Conservation (phyloP, 1,140 invertebrate species). For the Platyura marginata region DNA sequence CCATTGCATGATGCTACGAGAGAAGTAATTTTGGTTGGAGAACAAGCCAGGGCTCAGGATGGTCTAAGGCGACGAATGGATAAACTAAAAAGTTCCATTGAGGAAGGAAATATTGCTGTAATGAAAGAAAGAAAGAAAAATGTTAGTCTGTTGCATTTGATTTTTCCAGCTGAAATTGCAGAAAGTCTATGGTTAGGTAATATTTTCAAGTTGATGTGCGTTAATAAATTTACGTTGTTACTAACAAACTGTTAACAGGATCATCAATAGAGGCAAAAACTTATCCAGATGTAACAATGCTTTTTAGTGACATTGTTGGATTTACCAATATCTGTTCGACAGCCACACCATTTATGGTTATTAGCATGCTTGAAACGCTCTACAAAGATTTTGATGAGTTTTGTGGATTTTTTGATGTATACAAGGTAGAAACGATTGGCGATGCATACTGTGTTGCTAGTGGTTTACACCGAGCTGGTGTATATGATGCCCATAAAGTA, state of each 20-base stretch:
- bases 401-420: slow-evolving; percentile 78
- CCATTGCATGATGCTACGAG: slow-evolving; percentile 88
- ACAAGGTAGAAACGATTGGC: slow-evolving; percentile 91
- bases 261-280: slow-evolving; percentile 80
- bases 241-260: too few species aligned
- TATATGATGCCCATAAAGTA: slow-evolving; percentile 72
- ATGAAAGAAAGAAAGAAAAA: slow-evolving; percentile 89
- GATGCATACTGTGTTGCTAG: slow-evolving; percentile 92
- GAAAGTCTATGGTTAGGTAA: slow-evolving; percentile 77
- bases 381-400: slow-evolving; percentile 85
- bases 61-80: slow-evolving; percentile 88
- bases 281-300: slow-evolving; percentile 80
- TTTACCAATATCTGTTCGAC: slow-evolving; percentile 87
- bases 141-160: slow-evolving; percentile 81
- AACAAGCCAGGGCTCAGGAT: slow-evolving; percentile 87
- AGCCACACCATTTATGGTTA: slow-evolving; percentile 83
- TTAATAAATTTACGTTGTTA: too few species aligned
- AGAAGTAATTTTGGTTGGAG: slow-evolving; percentile 83
- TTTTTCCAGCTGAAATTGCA: slow-evolving; percentile 87
- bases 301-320: slow-evolving; percentile 91
- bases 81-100: slow-evolving; percentile 83
- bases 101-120: slow-evolving; percentile 78
- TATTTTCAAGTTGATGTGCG: not conserved
- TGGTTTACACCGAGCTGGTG: slow-evolving; percentile 61
- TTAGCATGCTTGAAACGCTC: slow-evolving; percentile 79